Conservation (phyloP, 2,797 vertebrate species). For the Aselliscus stoliczkanus region DNA sequence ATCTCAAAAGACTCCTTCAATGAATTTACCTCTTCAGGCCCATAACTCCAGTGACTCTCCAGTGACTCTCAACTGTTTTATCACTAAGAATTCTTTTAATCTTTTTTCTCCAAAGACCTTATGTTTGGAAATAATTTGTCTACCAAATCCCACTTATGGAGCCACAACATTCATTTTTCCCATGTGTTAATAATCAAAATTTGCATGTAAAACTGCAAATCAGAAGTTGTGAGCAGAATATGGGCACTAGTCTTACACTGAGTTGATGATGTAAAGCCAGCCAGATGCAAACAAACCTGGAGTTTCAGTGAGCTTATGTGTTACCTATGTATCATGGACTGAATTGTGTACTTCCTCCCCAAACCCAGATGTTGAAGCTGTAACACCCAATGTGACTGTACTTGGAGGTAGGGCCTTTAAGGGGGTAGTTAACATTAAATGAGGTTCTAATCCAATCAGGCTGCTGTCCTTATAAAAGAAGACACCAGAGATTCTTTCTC, state of each 20-base stretch:
- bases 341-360: background rate
- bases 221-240: background rate
- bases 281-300: background rate
- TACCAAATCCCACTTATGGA: background rate
- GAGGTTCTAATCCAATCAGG: background rate
- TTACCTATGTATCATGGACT: background rate
- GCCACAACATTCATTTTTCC: background rate
- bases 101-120: background rate
- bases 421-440: background rate
- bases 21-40: background rate
- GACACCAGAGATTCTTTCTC: background rate
- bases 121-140: constrained; percentile 28
- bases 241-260: background rate
- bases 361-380: background rate
- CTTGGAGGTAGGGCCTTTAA: background rate
- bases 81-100: background rate
- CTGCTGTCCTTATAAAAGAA: background rate
- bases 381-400: background rate
- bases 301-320: background rate
- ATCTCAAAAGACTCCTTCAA: background rate
- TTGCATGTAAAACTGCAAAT: constrained; percentile 1
- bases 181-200: background rate
- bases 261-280: background rate
- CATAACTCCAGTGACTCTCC: background rate
- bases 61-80: background rate